Percentiles rank a stretch among this genome's conserved stretches.
Conservation (phyloP, 2,888 invertebrate species). For the Trisateles emortualis region DNA sequence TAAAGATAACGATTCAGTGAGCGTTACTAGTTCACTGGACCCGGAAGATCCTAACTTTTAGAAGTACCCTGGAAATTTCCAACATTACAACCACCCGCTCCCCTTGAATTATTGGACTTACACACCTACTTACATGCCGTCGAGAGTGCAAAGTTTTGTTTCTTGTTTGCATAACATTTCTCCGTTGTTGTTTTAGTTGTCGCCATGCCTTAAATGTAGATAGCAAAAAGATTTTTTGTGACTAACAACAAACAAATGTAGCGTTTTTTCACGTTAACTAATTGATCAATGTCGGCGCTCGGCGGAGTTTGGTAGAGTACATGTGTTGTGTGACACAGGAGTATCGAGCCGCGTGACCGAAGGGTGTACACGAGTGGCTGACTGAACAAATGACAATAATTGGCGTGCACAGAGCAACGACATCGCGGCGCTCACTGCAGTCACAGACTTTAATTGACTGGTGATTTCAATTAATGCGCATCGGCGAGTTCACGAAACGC, state of each 20-base stretch:
- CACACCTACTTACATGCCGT: slow-evolving; percentile 76
- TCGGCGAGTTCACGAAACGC: slow-evolving; percentile 72
- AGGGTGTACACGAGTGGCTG: slow-evolving; percentile 61
- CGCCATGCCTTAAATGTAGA: slow-evolving; percentile 38
- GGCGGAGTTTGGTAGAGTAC: slow-evolving; percentile 28
- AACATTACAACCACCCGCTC: slow-evolving; percentile 81
- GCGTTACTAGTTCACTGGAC: slow-evolving; percentile 67
- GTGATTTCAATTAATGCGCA: slow-evolving; percentile 80
- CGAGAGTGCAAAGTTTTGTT: slow-evolving; percentile 81
- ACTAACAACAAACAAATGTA: slow-evolving; percentile 19
- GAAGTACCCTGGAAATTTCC: slow-evolving; percentile 72
- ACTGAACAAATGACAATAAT: slow-evolving; percentile 77
- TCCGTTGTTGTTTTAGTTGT: slow-evolving; percentile 60
- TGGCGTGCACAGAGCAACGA: slow-evolving; percentile 68
- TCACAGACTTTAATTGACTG: slow-evolving; percentile 78
- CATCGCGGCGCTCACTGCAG: slow-evolving; percentile 61
- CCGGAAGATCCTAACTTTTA: slow-evolving; percentile 70
- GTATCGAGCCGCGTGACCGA: slow-evolving; percentile 47
- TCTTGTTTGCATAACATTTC: slow-evolving; percentile 73
- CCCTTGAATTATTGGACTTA: slow-evolving; percentile 80
- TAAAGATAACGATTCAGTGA: slow-evolving; percentile 61
- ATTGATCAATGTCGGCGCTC: slow-evolving; percentile 23
- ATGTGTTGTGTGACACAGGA: slow-evolving; percentile 34
- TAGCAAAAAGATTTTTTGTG: slow-evolving; percentile 32
- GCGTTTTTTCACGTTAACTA: slow-evolving; percentile 24